Conservation (phyloP, 2,888 invertebrate species). For the Heliconius cydno region DNA sequence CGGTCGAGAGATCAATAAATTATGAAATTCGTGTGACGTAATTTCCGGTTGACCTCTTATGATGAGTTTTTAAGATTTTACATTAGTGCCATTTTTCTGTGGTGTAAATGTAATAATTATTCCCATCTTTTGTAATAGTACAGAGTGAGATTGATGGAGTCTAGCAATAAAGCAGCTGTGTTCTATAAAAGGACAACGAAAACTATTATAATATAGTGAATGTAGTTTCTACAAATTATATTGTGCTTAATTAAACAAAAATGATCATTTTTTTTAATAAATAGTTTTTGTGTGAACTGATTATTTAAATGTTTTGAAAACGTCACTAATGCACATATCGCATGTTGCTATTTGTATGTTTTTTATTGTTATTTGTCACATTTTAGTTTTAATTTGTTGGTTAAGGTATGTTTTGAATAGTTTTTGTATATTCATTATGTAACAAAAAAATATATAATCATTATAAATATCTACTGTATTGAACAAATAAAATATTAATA, state of each 20-base stretch:
- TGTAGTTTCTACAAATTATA: background rate
- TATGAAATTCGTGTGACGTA: background rate
- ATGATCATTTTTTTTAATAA: background rate
- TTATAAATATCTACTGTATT: background rate
- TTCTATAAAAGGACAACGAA: background rate
- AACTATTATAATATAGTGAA: background rate
- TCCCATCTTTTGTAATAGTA: background rate
- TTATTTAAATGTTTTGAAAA: background rate
- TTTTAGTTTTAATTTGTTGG: background rate
- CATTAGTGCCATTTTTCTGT: too few species aligned
- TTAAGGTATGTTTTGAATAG: background rate
- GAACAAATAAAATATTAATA: too few species aligned
- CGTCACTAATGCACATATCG: constrained; percentile 4
- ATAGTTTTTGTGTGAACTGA: background rate
- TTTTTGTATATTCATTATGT: too few species aligned
- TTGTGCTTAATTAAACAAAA: background rate
- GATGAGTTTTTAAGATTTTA: background rate
- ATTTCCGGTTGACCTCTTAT: background rate
- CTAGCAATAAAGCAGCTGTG: background rate
- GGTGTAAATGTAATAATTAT: too few species aligned
- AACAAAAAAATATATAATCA: too few species aligned
- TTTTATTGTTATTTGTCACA: background rate
- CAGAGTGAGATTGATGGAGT: background rate
- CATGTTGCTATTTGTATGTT: constrained; percentile 20
- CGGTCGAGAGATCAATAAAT: background rate